phyloP scores from a whole-genome alignment of 2,113 vertebrate genomes.

The Erinaceus europaeus region DNA sequence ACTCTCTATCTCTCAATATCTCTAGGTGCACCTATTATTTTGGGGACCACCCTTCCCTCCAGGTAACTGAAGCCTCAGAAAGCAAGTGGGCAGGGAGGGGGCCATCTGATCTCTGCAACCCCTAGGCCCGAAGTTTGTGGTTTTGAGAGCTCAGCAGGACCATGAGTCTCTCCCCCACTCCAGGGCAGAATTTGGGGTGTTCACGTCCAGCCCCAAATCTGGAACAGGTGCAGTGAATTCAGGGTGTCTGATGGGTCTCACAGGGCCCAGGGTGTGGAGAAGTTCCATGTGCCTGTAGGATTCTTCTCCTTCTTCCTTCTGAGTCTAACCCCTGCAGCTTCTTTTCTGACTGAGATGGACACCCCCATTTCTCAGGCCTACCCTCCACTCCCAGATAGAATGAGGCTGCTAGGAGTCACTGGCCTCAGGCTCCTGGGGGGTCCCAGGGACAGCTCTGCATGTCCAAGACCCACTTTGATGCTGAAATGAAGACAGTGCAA shows the following conservation, averaged over 20 bases:
- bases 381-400: neutral
- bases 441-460: neutral
- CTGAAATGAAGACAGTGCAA: fast-evolving
- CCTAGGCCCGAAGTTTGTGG: no score
- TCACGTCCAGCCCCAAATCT: no score
- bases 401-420: neutral
- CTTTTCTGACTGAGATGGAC: fast-evolving
- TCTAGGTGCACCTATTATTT: no score
- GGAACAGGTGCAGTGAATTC: fast-evolving
- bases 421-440: neutral
- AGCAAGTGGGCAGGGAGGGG: no score
- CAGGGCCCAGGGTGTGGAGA: no score
- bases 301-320: neutral
- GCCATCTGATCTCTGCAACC: no score
- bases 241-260: neutral
- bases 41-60: no score
- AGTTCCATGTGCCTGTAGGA: fast-evolving
- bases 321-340: neutral
- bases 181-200: no score
- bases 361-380: neutral
- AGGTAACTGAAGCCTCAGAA: no score
- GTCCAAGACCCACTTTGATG: neutral
- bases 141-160: no score
- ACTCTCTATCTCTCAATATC: no score
- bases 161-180: no score